phyloP scores from a whole-genome alignment of 2,113 vertebrate genomes.

The Menidia beryllina region DNA sequence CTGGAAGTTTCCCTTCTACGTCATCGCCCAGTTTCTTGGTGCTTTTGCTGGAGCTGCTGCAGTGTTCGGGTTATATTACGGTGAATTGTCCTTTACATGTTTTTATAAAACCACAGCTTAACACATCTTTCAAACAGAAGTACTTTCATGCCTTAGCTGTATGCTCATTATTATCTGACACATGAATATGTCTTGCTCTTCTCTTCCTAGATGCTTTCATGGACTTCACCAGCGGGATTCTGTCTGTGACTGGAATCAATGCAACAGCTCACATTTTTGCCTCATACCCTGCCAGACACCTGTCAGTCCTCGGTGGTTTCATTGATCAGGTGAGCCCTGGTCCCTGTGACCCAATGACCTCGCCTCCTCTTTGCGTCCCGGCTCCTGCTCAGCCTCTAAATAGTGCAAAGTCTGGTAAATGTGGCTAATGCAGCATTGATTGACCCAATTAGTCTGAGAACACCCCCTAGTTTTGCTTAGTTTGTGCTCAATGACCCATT shows the following conservation, averaged over 20 bases:
- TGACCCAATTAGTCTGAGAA: conserved; percentile 64
- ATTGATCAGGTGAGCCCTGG: conserved; percentile 89
- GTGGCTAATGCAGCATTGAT: conserved; percentile 75
- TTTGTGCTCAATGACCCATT: conserved; percentile 69
- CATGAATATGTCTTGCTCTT: conserved; percentile 18
- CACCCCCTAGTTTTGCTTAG: conserved; percentile 40
- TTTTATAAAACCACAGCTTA: not conserved
- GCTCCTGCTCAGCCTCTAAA: conserved; percentile 42
- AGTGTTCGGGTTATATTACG: conserved; percentile 93
- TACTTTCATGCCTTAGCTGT: not conserved
- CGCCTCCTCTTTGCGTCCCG: not conserved
- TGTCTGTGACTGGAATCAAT: conserved; percentile 90
- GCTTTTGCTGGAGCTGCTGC: conserved; percentile 90
- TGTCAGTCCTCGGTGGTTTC: conserved; percentile 90
- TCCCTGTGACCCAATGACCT: conserved; percentile 27
- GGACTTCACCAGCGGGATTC: conserved; percentile 87
- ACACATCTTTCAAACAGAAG: not conserved
- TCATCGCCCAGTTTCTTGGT: conserved; percentile 91
- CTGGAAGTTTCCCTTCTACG: conserved; percentile 92
- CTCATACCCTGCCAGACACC: conserved; percentile 90
- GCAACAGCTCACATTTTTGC: conserved; percentile 96
- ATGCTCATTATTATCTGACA: not conserved
- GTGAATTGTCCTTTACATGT: conserved; percentile 71
- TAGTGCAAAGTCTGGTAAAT: conserved; percentile 47
- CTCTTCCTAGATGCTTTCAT: conserved; percentile 88